These are phyloP conservation scores for Ctenicera cuprea DNA, from an alignment of 2,888 invertebrate genomes.

Conservation along the genomic window DNA sequence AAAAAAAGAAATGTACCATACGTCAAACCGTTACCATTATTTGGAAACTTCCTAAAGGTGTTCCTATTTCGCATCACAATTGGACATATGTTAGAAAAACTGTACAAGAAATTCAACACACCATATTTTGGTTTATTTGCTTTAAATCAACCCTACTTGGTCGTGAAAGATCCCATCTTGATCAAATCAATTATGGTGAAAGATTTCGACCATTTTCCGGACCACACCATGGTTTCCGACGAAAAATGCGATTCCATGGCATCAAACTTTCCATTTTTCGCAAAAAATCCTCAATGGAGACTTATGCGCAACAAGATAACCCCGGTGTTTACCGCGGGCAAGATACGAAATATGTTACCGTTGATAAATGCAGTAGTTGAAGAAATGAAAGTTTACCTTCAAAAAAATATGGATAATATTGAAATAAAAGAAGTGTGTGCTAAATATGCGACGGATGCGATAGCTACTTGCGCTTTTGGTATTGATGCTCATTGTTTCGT, in stretches of 20 bases:
- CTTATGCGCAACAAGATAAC: conserved; percentile 73
- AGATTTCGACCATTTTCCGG: conserved; percentile 72
- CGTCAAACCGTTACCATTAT: conserved; percentile 64
- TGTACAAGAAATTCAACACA: conserved; percentile 61
- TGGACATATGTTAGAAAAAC: conserved; percentile 60
- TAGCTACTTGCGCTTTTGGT: conserved; percentile 72
- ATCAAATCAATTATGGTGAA: conserved; percentile 71
- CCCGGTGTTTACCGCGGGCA: conserved; percentile 74
- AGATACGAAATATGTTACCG: conserved; percentile 73
- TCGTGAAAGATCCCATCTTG: conserved; percentile 70
- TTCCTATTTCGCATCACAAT: conserved; percentile 61
- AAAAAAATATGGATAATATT: conserved; percentile 65
- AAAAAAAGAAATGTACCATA: conserved; percentile 65
- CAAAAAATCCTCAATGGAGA: conserved; percentile 74
- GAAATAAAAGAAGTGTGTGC: conserved; percentile 68
- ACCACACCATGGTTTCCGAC: conserved; percentile 70
- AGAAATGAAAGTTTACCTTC: conserved; percentile 62
- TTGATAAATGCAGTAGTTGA: conserved; percentile 69
- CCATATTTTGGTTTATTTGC: conserved; percentile 71
- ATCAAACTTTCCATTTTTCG: conserved; percentile 69
- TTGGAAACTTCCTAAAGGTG: conserved; percentile 68
- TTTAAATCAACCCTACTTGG: conserved; percentile 70
- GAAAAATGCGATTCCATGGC: conserved; percentile 69
- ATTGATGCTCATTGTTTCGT: conserved; percentile 69
- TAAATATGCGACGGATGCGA: conserved; percentile 71